Conservation (phyloP, 2,797 vertebrate species). For the Phoxinus dragarum region DNA sequence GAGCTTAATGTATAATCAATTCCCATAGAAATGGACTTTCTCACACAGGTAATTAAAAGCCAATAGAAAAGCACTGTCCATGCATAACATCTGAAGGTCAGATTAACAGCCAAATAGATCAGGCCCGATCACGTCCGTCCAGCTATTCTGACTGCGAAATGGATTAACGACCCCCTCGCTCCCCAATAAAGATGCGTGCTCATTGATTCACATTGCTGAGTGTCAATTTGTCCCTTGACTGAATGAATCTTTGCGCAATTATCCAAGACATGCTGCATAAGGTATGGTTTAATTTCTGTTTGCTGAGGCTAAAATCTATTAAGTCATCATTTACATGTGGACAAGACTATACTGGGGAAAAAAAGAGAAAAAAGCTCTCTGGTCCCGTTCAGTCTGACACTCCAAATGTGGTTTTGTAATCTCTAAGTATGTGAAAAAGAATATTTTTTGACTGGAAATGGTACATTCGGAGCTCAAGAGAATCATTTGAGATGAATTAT, state of each 20-base stretch:
- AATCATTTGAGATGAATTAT: conserved; percentile 18
- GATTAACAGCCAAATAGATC: conserved; percentile 47
- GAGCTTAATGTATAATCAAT: conserved; percentile 57
- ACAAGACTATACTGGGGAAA: not conserved
- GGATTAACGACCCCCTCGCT: conserved; percentile 30
- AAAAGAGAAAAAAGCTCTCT: not conserved
- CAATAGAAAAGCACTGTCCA: conserved; percentile 46
- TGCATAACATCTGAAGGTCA: conserved; percentile 47
- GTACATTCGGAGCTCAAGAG: not conserved
- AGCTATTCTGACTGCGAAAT: conserved; percentile 12
- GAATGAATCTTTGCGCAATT: conserved; percentile 52
- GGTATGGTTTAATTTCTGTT: conserved; percentile 50
- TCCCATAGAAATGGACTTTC: conserved; percentile 47
- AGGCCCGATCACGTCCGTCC: conserved; percentile 5
- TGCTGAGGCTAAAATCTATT: conserved; percentile 47
- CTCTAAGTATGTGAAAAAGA: not conserved
- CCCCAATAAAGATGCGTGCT: conserved; percentile 26
- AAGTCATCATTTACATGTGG: conserved; percentile 43
- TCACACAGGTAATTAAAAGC: conserved; percentile 55
- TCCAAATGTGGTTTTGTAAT: not conserved
- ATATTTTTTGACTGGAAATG: not conserved
- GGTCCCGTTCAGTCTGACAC: not conserved
- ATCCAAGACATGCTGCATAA: conserved; percentile 46
- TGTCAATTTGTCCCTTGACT: conserved; percentile 57
- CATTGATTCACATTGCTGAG: conserved; percentile 55